Evolutionary conservation across 2,797 vertebrate species (phyloP).

Genomic region (Todus mexicanus): DNA sequence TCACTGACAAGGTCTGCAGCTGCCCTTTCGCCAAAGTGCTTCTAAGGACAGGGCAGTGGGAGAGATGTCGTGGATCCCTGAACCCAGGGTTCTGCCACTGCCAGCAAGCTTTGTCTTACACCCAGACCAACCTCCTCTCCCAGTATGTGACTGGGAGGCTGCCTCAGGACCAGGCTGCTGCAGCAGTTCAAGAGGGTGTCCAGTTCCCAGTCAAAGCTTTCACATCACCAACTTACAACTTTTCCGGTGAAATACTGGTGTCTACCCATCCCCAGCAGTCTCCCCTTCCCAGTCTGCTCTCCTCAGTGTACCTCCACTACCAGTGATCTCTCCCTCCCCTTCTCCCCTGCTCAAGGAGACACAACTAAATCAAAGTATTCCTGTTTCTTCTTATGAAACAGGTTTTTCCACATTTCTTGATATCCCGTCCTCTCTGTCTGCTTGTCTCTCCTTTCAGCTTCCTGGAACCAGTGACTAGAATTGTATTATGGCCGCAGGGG

Average conservation of each 20-base stretch:
- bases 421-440: neutral
- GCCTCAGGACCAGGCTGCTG: neutral
- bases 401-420: conserved; percentile 33
- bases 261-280: neutral
- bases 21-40: conserved; percentile 6
- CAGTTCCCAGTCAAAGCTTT: neutral
- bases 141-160: neutral
- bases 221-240: neutral
- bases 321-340: neutral
- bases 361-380: neutral
- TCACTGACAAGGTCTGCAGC: neutral
- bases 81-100: neutral
- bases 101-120: neutral
- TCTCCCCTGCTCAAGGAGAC: neutral
- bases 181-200: neutral
- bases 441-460: neutral
- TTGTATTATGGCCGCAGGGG: neutral
- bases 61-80: neutral
- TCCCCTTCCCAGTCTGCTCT: neutral
- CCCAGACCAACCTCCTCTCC: neutral
- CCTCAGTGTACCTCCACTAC: neutral
- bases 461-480: neutral
- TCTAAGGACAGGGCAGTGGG: conserved; percentile 34
- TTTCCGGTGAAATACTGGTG: neutral
- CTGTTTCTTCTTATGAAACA: neutral